Evolutionary conservation across 2,113 vertebrate species (phyloP).

Genomic region (Lanius ludovicianus): DNA sequence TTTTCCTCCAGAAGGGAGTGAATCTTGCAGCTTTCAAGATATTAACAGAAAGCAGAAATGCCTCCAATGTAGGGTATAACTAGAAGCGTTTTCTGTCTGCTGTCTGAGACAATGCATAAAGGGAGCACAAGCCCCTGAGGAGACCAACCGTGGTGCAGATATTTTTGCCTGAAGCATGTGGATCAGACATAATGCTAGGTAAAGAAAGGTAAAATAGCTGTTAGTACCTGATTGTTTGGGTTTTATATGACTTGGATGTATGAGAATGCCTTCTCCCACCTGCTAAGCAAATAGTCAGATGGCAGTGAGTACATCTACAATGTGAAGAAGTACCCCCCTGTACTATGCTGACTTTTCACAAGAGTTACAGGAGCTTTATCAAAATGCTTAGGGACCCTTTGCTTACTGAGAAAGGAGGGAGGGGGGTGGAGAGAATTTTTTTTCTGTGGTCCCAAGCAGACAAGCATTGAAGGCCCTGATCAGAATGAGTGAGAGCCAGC

Average conservation of each 20-base stretch:
- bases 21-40: neutral
- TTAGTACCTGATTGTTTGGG: neutral
- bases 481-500: neutral
- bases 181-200: neutral
- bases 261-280: neutral
- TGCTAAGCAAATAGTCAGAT: neutral
- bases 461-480: neutral
- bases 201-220: slow-evolving; percentile 3
- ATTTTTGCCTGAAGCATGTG: slow-evolving; percentile 16
- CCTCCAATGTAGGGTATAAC: neutral
- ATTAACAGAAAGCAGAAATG: slow-evolving; percentile 8
- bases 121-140: neutral
- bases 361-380: neutral
- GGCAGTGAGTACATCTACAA: neutral
- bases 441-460: neutral
- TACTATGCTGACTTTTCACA: neutral
- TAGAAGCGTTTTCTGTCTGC: neutral
- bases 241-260: neutral
- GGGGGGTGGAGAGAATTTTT: neutral
- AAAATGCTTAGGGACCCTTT: neutral
- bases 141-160: neutral
- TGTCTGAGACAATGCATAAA: neutral
- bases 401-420: neutral
- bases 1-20: neutral
- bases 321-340: neutral